Base-by-base conservation (phyloP, 2,888 invertebrate genomes). In the Congeria kusceri region DNA sequence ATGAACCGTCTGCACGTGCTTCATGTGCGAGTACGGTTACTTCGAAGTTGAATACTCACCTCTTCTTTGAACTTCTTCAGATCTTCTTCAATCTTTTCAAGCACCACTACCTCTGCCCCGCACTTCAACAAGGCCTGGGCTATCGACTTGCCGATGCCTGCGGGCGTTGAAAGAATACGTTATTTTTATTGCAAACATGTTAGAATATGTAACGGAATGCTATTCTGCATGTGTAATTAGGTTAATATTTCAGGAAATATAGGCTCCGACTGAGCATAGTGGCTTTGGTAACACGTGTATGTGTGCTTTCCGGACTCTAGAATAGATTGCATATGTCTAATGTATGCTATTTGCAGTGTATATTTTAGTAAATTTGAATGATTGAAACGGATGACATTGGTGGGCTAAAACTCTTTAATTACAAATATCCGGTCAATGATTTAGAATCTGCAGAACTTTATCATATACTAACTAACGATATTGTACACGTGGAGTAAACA, bases 111-210 rank as follows among this genome's bases (percentile, higher is more conserved):
- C 68, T 82, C 82, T 11, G 82, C 82, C n/a, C 78, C 78, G 63
- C 76, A 76, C 58, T 79, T 78, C 28, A 82, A 44, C 23, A 82
- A 67, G 13, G 78, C 78, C 27, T 68, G 69, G 1, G 82, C 82
- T 18, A 79, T 82, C 1, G 76, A 57, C 58, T 82, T 82, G 4
- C 82, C 82, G 39, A 82, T 76, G 18, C 82, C 82, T 82, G 23
- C 0, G 72, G 61, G 15, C n/a, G 15, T 4, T 27, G 15, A 13
- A 62, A 29, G 46, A 13, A 57, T 1, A 20, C 49, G 3, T 25
- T 13, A n/a, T 7, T 5, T 15, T 56, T 18, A 15, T n/a, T n/a
- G n/a, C n/a, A n/a, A n/a, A n/a, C n/a, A n/a, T n/a, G n/a, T n/a
- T n/a, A n/a, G n/a, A n/a, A n/a, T n/a, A n/a, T n/a, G n/a, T 46